phyloP scores from a whole-genome alignment of 2,888 invertebrate species.

The Ischnus inquisitorius region DNA sequence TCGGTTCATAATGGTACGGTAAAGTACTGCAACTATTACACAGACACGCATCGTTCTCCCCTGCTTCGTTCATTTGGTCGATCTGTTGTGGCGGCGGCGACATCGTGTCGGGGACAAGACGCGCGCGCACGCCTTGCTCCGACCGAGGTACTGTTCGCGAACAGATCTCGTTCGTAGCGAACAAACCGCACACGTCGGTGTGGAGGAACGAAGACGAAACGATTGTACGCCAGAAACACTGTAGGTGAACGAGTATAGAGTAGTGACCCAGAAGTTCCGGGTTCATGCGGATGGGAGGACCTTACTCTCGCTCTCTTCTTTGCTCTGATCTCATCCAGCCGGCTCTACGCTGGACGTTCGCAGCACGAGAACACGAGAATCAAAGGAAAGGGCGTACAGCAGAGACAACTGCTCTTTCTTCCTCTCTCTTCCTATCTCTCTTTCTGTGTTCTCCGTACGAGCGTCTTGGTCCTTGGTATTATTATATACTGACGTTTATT shows the following conservation, averaged over 20 bases:
- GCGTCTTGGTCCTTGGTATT: constrained; percentile 12
- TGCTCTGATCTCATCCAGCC: constrained; percentile 19
- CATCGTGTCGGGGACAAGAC: constrained; percentile 30
- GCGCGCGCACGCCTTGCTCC: background rate
- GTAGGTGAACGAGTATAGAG: constrained; percentile 1
- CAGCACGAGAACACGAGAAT: background rate
- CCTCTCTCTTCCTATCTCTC: no score
- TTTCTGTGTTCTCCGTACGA: constrained; percentile 24
- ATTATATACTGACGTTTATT: constrained; percentile 57
- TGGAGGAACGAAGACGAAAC: constrained; percentile 18
- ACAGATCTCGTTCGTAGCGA: constrained; percentile 36
- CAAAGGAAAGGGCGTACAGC: constrained; percentile 14
- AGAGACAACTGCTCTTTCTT: constrained; percentile 34
- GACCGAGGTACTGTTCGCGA: constrained; percentile 26
- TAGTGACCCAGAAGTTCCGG: constrained; percentile 60
- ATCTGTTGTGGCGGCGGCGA: constrained; percentile 28
- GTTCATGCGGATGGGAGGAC: constrained; percentile 39
- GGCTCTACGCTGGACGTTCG: background rate
- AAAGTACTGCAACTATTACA: constrained; percentile 25
- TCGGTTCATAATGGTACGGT: constrained; percentile 3
- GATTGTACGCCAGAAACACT: constrained; percentile 16
- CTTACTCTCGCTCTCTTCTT: constrained; percentile 28
- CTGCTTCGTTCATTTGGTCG: constrained; percentile 10
- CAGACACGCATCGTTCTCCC: background rate
- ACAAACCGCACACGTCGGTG: constrained; percentile 2